Base-by-base conservation (phyloP, 2,797 vertebrate genomes). In the Rhinichthys osculus region DNA sequence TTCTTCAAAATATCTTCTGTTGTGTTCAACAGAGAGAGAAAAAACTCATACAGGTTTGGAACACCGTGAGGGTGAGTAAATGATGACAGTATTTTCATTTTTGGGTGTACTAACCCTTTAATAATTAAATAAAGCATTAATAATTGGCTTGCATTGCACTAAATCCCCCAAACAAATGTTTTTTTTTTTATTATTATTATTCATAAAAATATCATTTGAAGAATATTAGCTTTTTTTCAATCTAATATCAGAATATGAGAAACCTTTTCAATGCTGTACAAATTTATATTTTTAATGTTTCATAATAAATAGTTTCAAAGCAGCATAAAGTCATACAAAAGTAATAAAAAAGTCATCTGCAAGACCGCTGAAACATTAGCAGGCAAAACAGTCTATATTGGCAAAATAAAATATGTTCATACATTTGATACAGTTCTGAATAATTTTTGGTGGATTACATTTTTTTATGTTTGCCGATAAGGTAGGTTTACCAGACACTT, bases 331-430 rank as follows among this genome's bases (percentile, higher is more conserved):
- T 23, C 23, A 54, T 19, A 19, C 52, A 21, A 54, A 17, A n/a
- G 14, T 6, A 44, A 72, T 44, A 11, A 44, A 50, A 73, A 4
- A 21, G 64, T 82, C 23, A 42, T 57, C 67, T 59, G 23, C 17
- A 54, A 82, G 23, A 57, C 80, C 19, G 33, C 67, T 82, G n/a
- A 42, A 57, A 57, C 40, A 19, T 17, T 59, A 27, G 67, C 50
- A 14, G n/a, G n/a, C n/a, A 64, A 64, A 30, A 27, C 11, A 71
- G 7, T 16, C 40, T 35, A 27, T n/a, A n/a, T 27, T 62, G 59
- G 10, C 10, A 27, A 62, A 62, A 62, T 62, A 27, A 4, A 62
- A 6, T 82, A 4, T 81, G 47, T 21, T 54, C 14, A 50, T 50
- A 50, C 9, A 30, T 73, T 17, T 9, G 14, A 50, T 30, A 50